Conservation (phyloP, 2,888 invertebrate species). For the Drosophila atripex region DNA sequence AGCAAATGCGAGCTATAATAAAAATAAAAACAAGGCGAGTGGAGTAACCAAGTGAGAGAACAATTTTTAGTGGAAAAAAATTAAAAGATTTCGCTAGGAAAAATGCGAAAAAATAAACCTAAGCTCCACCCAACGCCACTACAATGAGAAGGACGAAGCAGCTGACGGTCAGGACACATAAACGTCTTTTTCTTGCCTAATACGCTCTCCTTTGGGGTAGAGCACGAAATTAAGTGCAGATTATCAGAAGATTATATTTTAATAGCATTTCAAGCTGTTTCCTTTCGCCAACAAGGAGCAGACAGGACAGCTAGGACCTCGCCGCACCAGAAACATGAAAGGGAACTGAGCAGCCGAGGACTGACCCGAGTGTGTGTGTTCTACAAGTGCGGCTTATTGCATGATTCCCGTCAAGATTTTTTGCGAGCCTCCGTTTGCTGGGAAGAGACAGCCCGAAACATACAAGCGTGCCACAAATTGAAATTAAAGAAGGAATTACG, state of each 20-base stretch:
- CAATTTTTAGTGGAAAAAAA: slow-evolving; percentile 45
- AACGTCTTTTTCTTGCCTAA: slow-evolving; percentile 23
- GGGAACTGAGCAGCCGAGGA: not conserved
- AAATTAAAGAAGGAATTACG: slow-evolving; percentile 61
- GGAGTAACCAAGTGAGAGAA: slow-evolving; percentile 54
- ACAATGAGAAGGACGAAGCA: slow-evolving; percentile 40
- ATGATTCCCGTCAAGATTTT: slow-evolving; percentile 55
- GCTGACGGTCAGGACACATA: slow-evolving; percentile 61
- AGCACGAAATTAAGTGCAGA: slow-evolving; percentile 78
- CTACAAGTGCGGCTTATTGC: slow-evolving; percentile 64
- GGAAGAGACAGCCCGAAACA: slow-evolving; percentile 49
- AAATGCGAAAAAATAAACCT: slow-evolving; percentile 8
- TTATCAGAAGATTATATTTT: slow-evolving; percentile 81
- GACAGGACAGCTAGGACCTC: slow-evolving; percentile 24
- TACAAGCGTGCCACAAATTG: slow-evolving; percentile 63
- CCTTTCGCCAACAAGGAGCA: slow-evolving; percentile 55
- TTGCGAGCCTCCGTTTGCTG: slow-evolving; percentile 13
- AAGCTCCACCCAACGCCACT: slow-evolving; percentile 5
- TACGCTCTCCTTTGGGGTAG: slow-evolving; percentile 41
- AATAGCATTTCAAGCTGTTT: slow-evolving; percentile 80
- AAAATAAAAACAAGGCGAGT: slow-evolving; percentile 27
- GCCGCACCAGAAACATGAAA: slow-evolving; percentile 12
- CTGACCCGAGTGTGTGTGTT: slow-evolving; percentile 42
- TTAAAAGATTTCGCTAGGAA: slow-evolving; percentile 44
- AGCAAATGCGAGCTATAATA: slow-evolving; percentile 7